Evolutionary conservation across 2,797 vertebrate genomes (phyloP).

Genomic region (Nannoperca obscura): DNA sequence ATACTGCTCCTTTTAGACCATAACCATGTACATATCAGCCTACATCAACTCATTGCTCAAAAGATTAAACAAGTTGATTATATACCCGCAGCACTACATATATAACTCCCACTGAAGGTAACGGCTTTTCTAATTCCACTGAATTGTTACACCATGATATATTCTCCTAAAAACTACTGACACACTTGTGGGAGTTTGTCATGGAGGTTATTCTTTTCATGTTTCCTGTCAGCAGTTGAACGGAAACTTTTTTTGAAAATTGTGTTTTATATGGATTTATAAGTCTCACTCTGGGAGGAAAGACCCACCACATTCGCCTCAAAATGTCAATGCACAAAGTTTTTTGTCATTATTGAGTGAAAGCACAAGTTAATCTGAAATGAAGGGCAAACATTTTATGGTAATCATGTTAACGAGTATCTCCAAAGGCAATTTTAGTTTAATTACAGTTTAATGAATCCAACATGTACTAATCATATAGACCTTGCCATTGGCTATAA

Average conservation of each 20-base stretch:
- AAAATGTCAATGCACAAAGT: background rate
- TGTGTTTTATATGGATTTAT: background rate
- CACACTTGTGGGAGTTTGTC: constrained; percentile 11
- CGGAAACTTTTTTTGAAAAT: constrained; percentile 8
- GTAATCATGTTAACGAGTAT: constrained; percentile 26
- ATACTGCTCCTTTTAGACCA: constrained; percentile 15
- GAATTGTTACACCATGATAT: background rate
- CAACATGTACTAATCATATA: constrained; percentile 37
- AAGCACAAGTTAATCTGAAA: constrained; percentile 17
- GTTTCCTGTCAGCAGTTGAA: background rate
- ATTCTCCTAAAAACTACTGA: background rate
- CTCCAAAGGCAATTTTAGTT: constrained; percentile 46
- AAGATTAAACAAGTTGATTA: constrained; percentile 1
- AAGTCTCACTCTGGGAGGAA: background rate
- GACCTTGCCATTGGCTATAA: constrained; percentile 62
- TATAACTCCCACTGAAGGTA: background rate
- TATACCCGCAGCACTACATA: background rate
- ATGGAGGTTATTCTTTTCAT: background rate
- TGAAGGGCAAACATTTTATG: constrained; percentile 23
- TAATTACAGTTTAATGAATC: constrained; percentile 64
- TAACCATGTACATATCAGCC: constrained; percentile 11
- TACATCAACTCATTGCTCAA: background rate
- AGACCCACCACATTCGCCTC: background rate
- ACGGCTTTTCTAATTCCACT: background rate
- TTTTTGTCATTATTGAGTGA: constrained; percentile 4